Evolutionary conservation across 1,140 invertebrate genomes (phyloP), one percentile per base, ranked within the genome.

Genomic region (Sycophila sp.): DNA sequence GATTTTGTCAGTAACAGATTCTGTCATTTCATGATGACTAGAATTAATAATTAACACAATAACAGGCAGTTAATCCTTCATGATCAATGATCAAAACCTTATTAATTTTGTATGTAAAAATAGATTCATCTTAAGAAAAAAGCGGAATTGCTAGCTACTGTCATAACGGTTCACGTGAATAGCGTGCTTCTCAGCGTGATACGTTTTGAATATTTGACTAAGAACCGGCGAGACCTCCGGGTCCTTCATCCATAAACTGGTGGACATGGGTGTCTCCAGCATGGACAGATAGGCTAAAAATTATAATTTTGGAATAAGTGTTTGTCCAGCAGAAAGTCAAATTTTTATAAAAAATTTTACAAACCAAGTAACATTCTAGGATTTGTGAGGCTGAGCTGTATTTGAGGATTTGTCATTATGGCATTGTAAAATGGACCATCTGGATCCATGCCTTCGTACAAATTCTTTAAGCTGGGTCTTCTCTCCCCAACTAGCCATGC

Each of bases 331-430:
- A n/a, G n/a, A n/a, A n/a, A n/a, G 5, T 3, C 2, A 26, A 28
- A 51, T 51, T 55, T 15, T 15, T 17, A 47, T 28, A 45, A 68
- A 24, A 22, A n/a, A 17, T 19, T 0, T 56, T 28, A 19, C 32
- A 69, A 80, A 85, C 83, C 82, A 72, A 91, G 80, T 42, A 92
- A 79, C 76, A 89, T 89, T 81, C 89, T 89, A 17, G 90, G 90
- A 81, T 89, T 91, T 65, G 88, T 89, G 2, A 92, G 82, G 65
- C 89, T 90, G 15, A 92, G 84, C 71, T 91, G 90, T 63, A 92
- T 89, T 17, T 87, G 86, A 40, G 90, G 87, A 82, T 90, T 90
- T n/a, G 77, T 85, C 81, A 92, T 88, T 69, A 92, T 89, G 34
- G 90, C 89, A 75, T 90, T 86, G 75, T 91, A 91, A 70, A 92